Evolutionary conservation across 2,113 vertebrate genomes (phyloP).

Genomic region (Gorsachius goisagi): DNA sequence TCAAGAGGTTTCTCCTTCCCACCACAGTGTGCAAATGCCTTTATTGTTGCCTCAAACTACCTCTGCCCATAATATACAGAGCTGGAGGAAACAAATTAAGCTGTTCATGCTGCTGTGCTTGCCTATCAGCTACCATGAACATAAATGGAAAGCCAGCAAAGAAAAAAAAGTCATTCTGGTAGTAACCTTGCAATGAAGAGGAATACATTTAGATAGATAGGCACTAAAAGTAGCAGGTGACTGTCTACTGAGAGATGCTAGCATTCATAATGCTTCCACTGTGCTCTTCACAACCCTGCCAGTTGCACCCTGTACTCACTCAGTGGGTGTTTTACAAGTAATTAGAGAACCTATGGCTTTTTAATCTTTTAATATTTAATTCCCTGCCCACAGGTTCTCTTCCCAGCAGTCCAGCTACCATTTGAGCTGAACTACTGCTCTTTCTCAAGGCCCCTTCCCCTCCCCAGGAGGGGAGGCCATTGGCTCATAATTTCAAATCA

Average conservation of each 20-base stretch:
- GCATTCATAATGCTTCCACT: not conserved
- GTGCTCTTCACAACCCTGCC: not conserved
- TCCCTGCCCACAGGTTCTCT: not conserved
- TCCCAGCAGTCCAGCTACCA: not conserved
- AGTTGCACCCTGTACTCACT: not conserved
- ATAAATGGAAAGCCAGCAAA: not conserved
- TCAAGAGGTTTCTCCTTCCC: not conserved
- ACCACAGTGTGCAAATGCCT: not conserved
- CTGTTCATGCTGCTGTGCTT: not conserved
- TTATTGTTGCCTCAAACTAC: not conserved
- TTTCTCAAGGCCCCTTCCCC: not conserved
- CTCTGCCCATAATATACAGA: not conserved
- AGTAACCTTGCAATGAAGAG: not conserved
- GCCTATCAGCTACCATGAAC: not conserved
- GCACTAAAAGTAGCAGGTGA: not conserved
- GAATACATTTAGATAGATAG: not conserved
- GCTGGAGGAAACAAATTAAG: not conserved
- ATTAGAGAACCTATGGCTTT: not conserved
- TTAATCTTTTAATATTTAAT: constrained; percentile 15
- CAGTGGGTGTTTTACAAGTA: not conserved
- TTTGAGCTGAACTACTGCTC: not conserved
- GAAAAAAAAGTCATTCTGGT: not conserved
- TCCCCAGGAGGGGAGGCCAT: not conserved
- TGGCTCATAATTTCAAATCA: not conserved
- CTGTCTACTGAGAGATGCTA: not conserved